Base-by-base conservation (phyloP, 2,113 vertebrate genomes). In the Rhea pennata region DNA sequence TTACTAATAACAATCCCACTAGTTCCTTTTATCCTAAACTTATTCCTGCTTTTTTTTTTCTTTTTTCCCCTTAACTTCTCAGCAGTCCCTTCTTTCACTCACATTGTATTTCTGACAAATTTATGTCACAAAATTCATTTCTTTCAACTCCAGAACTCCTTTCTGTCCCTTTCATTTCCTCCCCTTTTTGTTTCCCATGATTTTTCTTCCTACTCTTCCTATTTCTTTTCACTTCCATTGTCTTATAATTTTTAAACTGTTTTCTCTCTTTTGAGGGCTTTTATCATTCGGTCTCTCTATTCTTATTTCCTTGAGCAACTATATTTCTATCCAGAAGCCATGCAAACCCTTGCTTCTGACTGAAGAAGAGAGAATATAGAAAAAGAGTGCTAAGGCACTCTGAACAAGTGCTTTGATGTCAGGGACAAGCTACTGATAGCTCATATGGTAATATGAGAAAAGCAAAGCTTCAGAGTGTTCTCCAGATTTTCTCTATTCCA, bases 91-190 rank as follows among this genome's bases (percentile, higher is more conserved):
- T 73, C 10, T 56, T 62, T 77, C 23, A 51, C 50, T 31, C 36
- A 31, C 33, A 46, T 33, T 17, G 58, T 75, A 29, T 87, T 44
- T 2, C 3, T 66, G 24, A 84, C 0, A 3, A 10, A 14, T 54
- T 61, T 74, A 10, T 29, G 3, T 20, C 33, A 11, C 8, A 85
- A 54, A 65, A 19, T n/a, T 27, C 42, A 4, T 74, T 79, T 61
- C 14, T 70, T 23, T 58, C 12, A 53, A 15, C 26, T 58, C 16
- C 12, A 29, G 51, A 39, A 54, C 4, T 23, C 33, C 1, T 14
- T 66, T 26, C 11, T 61, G 10, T 42, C 1, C 3, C 1, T 42
- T 71, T 42, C 3, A 24, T 46, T 88, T 85, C 0, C 3, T 46
- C 86, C 13, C 4, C 0, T 5, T 59, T 79, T 71, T 13, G 17